Evolutionary conservation across 2,888 invertebrate genomes (phyloP).

Genomic region (Lasioglossum zephyrum): DNA sequence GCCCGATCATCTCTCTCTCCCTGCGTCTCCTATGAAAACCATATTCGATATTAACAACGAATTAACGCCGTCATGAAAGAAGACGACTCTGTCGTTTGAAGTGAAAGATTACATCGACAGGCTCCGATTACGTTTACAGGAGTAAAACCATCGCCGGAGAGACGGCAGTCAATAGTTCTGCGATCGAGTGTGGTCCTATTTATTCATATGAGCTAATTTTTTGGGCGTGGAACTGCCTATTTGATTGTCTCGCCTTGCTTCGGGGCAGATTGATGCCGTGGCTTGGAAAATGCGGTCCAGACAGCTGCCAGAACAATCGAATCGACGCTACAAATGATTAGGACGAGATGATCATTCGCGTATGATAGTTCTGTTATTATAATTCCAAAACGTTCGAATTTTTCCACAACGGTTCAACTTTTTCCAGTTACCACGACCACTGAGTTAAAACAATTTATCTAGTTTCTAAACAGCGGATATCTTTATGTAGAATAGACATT

Average conservation of each 20-base stretch:
- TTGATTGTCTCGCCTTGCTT: conserved; percentile 73
- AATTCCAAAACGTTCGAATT: not conserved
- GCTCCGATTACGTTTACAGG: not conserved
- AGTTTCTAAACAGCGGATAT: too few relatives aligned
- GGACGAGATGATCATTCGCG: not conserved
- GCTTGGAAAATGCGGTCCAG: conserved; percentile 74
- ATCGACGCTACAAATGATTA: not conserved
- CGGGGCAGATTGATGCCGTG: conserved; percentile 78
- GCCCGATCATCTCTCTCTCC: conserved; percentile 41
- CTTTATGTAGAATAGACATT: too few relatives aligned
- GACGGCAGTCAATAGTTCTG: conserved; percentile 65
- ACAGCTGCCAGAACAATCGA: conserved; percentile 55
- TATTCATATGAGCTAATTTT: conserved; percentile 77
- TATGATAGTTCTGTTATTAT: not conserved
- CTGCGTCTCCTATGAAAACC: conserved; percentile 16
- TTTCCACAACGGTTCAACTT: not conserved
- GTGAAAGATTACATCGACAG: too few relatives aligned
- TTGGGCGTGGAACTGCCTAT: conserved; percentile 74
- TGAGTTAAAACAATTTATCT: too few relatives aligned
- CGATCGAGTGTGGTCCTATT: conserved; percentile 58
- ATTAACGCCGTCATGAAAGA: not conserved
- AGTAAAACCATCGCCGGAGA: not conserved
- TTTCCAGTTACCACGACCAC: too few relatives aligned
- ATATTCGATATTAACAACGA: not conserved
- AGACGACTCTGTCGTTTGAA: not conserved